Evolutionary conservation across 1,140 invertebrate genomes (phyloP), one percentile per base, ranked within the genome.

Genomic region (Eriocheir sinensis): DNA sequence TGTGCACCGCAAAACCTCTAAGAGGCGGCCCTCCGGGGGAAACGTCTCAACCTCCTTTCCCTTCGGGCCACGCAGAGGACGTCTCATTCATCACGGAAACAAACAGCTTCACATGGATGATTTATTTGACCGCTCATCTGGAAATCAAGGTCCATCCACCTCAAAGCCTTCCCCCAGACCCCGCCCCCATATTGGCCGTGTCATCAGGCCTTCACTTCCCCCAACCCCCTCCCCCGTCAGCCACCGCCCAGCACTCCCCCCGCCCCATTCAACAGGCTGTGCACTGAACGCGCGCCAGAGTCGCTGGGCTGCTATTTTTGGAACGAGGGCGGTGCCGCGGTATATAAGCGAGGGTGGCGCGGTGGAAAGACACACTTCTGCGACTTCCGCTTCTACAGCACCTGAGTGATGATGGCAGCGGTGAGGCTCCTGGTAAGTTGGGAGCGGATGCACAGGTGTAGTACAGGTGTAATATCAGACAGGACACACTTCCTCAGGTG

Each of bases 261-360:
- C 83, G 17, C 83, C 40, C 21, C 80, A 9, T 41, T 15, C 36
- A 41, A 86, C 12, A 15, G 60, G n/a, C n/a, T n/a, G n/a, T n/a
- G 40, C 40, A 17, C 0, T 34, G 12, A n/a, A n/a, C 83, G 21
- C 83, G 30, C 9, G 32, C 83, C 36, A 34, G 3, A 30, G 80
- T 27, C 34, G 80, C 80, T 81, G 6, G 27, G n/a, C 27, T 36
- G 4, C 80, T 81, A 81, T 81, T 81, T 81, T 81, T 4, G 34
- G 80, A n/a, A 81, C 80, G 34, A 81, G 80, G 80, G 6, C 80
- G 34, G 27, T 27, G 80, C n/a, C 27, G 80, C 80, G 80, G 80
- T 81, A 81, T 81, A 81, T 81, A 81, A 81, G 80, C n/a, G 80
- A 8, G 80, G 4, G 80, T 27, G 80, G 80, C n/a, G 80, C n/a